Evolutionary conservation across 2,797 vertebrate species (phyloP).

Genomic region (Poeciliopsis paucimaculata): DNA sequence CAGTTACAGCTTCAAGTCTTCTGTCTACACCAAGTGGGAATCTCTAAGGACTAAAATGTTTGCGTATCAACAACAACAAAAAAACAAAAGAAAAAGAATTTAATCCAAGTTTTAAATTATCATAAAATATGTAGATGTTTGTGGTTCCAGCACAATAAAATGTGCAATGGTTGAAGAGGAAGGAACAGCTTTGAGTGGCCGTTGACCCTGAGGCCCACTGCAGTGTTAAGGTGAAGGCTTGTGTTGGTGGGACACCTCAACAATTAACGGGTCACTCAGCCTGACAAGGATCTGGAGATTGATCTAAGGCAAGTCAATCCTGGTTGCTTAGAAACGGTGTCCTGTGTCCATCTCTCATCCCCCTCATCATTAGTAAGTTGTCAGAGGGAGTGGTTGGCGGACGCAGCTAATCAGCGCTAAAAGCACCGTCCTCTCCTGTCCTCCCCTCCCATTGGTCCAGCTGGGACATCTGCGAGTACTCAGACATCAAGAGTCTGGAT

Average conservation of each 20-base stretch:
- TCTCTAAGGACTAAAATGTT: neutral
- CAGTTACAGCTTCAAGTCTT: neutral
- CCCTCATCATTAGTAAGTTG: slow-evolving; percentile 37
- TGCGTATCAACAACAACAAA: neutral
- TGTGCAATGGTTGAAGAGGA: neutral
- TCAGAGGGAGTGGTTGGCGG: slow-evolving; percentile 34
- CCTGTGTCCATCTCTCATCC: slow-evolving; percentile 60
- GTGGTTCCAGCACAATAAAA: neutral
- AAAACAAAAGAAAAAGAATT: too few relatives aligned
- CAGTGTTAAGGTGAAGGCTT: slow-evolving; percentile 22
- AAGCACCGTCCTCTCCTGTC: slow-evolving; percentile 61
- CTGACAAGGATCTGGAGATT: slow-evolving; percentile 65
- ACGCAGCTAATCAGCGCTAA: slow-evolving; percentile 82
- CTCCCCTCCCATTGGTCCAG: slow-evolving; percentile 38
- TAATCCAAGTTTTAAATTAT: too few relatives aligned
- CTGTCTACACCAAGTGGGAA: neutral
- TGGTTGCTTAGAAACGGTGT: slow-evolving; percentile 74
- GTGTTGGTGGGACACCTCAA: slow-evolving; percentile 15
- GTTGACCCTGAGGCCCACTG: neutral
- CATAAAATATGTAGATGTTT: neutral
- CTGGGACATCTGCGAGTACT: slow-evolving; percentile 56
- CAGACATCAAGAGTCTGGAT: slow-evolving; percentile 67
- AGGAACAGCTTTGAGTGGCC: neutral
- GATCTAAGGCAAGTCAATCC: slow-evolving; percentile 66
- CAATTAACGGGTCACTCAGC: slow-evolving; percentile 48